phyloP scores from a whole-genome alignment of 2,888 invertebrate genomes.

The Rotaria macrura region DNA sequence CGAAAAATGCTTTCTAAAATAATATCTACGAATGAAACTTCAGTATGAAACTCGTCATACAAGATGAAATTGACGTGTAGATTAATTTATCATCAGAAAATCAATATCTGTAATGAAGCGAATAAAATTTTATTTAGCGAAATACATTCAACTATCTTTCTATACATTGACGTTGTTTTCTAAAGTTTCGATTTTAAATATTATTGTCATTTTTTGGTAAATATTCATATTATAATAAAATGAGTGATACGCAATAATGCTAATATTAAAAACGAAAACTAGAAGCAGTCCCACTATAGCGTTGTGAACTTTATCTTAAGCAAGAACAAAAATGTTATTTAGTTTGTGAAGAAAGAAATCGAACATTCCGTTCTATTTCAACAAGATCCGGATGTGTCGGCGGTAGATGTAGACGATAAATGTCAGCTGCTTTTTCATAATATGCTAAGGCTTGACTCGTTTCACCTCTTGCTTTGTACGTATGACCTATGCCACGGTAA shows the following conservation, averaged over 20 bases:
- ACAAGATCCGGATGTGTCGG: not conserved
- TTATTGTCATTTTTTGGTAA: not conserved
- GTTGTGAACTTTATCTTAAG: not conserved
- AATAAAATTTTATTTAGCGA: too few relatives aligned
- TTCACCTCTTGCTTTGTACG: not conserved
- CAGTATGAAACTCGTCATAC: too few relatives aligned
- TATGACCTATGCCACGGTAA: not conserved
- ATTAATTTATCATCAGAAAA: too few relatives aligned
- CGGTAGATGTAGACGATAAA: not conserved
- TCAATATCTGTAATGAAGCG: too few relatives aligned
- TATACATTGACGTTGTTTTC: too few relatives aligned
- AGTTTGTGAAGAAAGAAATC: not conserved
- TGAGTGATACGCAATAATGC: not conserved
- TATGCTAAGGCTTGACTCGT: not conserved
- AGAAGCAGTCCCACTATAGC: not conserved
- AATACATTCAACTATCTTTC: too few relatives aligned
- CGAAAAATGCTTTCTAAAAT: too few relatives aligned
- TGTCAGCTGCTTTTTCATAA: not conserved
- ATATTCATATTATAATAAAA: not conserved
- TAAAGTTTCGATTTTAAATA: too few relatives aligned
- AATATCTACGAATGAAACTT: too few relatives aligned
- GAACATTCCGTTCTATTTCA: not conserved
- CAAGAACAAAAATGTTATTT: not conserved
- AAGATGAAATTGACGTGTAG: too few relatives aligned
- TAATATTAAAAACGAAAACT: not conserved